Evolutionary conservation across 2,888 invertebrate genomes (phyloP), one percentile per base, ranked within the genome.

Genomic region (Colletes collaris): DNA sequence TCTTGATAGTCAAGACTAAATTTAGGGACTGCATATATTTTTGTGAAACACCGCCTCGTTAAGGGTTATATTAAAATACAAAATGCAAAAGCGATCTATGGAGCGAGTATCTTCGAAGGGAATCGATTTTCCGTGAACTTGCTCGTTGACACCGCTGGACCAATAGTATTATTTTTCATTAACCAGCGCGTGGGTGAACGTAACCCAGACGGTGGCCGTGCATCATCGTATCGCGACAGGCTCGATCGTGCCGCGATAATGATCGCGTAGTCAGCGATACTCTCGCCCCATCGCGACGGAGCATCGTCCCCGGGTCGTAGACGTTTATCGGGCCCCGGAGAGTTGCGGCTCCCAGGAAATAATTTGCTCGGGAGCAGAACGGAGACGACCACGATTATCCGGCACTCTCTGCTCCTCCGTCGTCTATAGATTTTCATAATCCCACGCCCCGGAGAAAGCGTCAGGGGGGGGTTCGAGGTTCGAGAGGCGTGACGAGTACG

Each of bases 381-480:
- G 60, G 53, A 49, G 63, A 59, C 71, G 56, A 37, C 27, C 40
- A 10, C 60, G 75, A 69, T 71, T 69, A 77, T 83, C 73, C 72
- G 76, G 55, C 76, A 65, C 67, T 60, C 60, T 72, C 72, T 59
- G 52, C 46, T 46, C 27, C 40, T 46, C 27, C 40, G 52, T 50
- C 64, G 68, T 58, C 69, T 75, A 71, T 80, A 76, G 86, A 84
- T 86, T 85, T 86, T 85, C 85, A 82, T 86, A 86, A 86, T 84
- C 80, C 81, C 71, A 46, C 59, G 27, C 16, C 64, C 67, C 10
- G 58, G 73, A 27, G 75, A 76, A 74, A 68, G 67, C 46, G 19
- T 10, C 6, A 27, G 1, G 59, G 27, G 46, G 37, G 53, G 50
- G 37, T 72, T 53, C 60, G 75, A 50, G 67, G 75, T n/a, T 55